Conservation (phyloP, 2,888 invertebrate species). For the Cryptus viduatorius region DNA sequence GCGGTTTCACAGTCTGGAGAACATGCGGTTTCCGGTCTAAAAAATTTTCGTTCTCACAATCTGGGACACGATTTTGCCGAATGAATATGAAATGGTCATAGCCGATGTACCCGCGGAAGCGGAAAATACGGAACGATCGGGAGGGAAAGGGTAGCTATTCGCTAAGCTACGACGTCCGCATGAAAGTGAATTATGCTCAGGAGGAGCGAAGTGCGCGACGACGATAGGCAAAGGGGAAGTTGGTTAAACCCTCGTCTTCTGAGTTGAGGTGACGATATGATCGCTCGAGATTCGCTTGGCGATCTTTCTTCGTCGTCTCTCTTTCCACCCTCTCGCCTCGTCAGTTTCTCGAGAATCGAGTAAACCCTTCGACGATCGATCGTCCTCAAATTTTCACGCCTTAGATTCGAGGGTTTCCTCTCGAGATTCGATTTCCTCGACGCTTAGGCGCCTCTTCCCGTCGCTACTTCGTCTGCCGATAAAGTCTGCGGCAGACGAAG, state of each 20-base stretch:
- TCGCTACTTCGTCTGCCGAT: neutral
- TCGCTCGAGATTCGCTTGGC: constrained; percentile 13
- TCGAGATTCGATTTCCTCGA: constrained; percentile 44
- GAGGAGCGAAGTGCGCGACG: constrained; percentile 2
- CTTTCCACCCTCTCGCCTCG: neutral
- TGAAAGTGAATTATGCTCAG: constrained; percentile 22
- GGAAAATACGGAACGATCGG: neutral
- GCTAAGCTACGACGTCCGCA: neutral
- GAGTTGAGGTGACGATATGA: constrained; percentile 16
- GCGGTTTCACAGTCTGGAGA: constrained; percentile 35
- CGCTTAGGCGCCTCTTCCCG: constrained; percentile 2
- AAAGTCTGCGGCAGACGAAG: neutral
- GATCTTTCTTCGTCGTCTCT: constrained; percentile 5
- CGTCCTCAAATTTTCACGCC: constrained; percentile 18
- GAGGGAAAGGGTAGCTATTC: neutral
- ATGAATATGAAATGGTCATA: constrained; percentile 10
- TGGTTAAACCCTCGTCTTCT: neutral
- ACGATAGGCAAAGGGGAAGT: constrained; percentile 12
- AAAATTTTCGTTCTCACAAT: neutral
- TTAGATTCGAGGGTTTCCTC: constrained; percentile 18
- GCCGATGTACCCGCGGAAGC: neutral
- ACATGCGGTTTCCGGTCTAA: constrained; percentile 9
- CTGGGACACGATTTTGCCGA: constrained; percentile 21
- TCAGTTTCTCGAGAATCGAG: neutral
- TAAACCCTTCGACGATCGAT: constrained; percentile 23